Evolutionary conservation across 2,113 vertebrate species (phyloP), one percentile per base, ranked within the genome.

Genomic region (Rutilus rutilus): DNA sequence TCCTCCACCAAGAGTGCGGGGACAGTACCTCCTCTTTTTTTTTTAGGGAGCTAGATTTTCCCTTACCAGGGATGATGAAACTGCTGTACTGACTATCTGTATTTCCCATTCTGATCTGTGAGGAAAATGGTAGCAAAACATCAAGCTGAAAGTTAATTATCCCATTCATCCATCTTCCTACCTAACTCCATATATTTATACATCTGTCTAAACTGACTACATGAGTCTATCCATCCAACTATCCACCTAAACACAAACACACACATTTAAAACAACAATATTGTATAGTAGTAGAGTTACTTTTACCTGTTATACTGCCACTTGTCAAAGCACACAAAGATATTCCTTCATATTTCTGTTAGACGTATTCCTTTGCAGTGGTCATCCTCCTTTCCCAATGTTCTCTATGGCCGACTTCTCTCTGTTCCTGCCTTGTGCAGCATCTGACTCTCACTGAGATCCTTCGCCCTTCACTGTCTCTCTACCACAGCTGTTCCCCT

Each of bases 41-140:
- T 42, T 96, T 95, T 86, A 97, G 89, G 17, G 97, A 94, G 71
- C 96, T 95, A 47, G 96, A 92, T 88, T 96, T 96, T 60, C 94
- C 95, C 91, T 96, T 96, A 90, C 94, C 90, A 5, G 95, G 84
- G 62, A 94, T 25, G 14, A 91, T 60, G 84, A 88, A 91, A 89
- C 89, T 88, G 90, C 95, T 96, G 90, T 97, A 96, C 60, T 97
- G 96, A 91, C 97, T 99, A 93, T 99, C 97, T 10, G 96, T 93
- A 93, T 99, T 99, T 89, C 97, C 97, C 97, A 99, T 99, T 80
- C 88, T 93, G n/a, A 92, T 93, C 96, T 97, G 94, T 39, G 85
- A 92, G 71, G 89, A 2, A 75, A 75, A 80, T 54, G 7, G 42
- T 14, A 80, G 89, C 88, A 1, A 84, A 54, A 89, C 27, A 52